Percentiles rank a stretch among this genome's conserved stretches.
Evolutionary conservation across 2,797 vertebrate genomes (phyloP).

Genomic region (Microchirus variegatus): DNA sequence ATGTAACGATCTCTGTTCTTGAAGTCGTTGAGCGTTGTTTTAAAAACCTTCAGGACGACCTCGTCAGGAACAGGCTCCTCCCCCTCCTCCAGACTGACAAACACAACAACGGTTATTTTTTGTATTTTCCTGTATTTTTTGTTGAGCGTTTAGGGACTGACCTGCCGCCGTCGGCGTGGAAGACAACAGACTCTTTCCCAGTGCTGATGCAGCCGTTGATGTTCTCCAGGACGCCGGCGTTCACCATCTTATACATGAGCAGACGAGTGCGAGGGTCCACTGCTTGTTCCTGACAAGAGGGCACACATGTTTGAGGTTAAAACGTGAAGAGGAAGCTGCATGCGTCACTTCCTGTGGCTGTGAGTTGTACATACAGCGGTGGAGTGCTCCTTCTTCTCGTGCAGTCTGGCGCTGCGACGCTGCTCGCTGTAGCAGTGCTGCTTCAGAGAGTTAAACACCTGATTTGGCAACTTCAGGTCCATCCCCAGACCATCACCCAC

Average conservation of each 20-base stretch:
- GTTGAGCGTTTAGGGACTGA: conserved; percentile 48
- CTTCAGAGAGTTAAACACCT: conserved; percentile 97
- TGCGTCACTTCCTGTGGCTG: background rate
- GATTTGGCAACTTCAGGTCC: conserved; percentile 96
- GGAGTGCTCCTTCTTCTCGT: conserved; percentile 98
- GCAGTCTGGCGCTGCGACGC: conserved; percentile 90
- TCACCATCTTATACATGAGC: conserved; percentile 97
- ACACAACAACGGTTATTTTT: background rate
- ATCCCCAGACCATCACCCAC: conserved; percentile 95
- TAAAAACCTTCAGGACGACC: conserved; percentile 97
- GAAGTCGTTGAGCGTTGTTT: conserved; percentile 98
- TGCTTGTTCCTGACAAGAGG: conserved; percentile 89
- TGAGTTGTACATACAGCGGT: conserved; percentile 85
- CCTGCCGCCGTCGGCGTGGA: conserved; percentile 95
- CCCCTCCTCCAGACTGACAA: conserved; percentile 82
- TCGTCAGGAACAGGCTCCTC: conserved; percentile 87
- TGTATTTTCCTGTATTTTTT: background rate
- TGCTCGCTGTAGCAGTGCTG: conserved; percentile 93
- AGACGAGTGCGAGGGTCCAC: conserved; percentile 95
- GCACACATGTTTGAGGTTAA: no score
- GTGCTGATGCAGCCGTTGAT: conserved; percentile 98
- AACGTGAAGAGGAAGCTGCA: background rate
- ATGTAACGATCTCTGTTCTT: conserved; percentile 97
- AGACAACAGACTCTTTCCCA: conserved; percentile 96
- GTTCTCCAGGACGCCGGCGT: conserved; percentile 89